Percentiles rank a stretch among this genome's conserved stretches.
These are phyloP conservation scores for Esperia sulphurella DNA, from an alignment of 2,888 invertebrate genomes.

Conservation along the genomic window DNA sequence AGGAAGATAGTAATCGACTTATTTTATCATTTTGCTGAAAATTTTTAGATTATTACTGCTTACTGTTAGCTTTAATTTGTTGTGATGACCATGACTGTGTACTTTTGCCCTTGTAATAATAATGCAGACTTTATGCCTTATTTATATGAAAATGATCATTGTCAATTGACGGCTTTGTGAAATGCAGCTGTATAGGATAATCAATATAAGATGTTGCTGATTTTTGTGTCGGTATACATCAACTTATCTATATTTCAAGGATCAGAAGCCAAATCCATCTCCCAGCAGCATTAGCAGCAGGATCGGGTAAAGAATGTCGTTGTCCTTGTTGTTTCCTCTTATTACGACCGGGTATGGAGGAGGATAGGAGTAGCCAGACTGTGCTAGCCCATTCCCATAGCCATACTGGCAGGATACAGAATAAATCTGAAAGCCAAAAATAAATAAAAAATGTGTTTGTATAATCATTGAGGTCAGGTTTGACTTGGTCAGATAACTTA, in stretches of 20 bases:
- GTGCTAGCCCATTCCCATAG: constrained; percentile 12
- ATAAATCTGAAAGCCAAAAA: constrained; percentile 21
- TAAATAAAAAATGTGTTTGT: too few species aligned
- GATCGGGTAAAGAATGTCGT: constrained; percentile 35
- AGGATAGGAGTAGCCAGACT: background rate
- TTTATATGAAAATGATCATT: too few species aligned
- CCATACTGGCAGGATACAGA: constrained; percentile 31
- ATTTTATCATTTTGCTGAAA: background rate
- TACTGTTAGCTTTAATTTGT: too few species aligned
- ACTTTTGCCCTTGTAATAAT: too few species aligned
- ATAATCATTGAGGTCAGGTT: too few species aligned
- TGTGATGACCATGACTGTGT: too few species aligned
- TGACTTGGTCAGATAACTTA: too few species aligned
- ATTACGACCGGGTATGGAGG: constrained; percentile 27
- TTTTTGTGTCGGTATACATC: background rate
- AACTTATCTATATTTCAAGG: background rate
- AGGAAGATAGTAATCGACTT: too few species aligned
- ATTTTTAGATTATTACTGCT: background rate
- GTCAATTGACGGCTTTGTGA: too few species aligned
- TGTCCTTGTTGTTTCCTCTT: constrained; percentile 25
- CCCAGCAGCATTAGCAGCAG: constrained; percentile 35
- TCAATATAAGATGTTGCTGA: too few species aligned
- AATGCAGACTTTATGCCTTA: too few species aligned
- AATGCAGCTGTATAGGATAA: too few species aligned
- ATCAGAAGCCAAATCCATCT: constrained; percentile 17